Evolutionary conservation across 1,140 invertebrate genomes (phyloP), one percentile per base, ranked within the genome.

Genomic region (Frieseomelitta varia): DNA sequence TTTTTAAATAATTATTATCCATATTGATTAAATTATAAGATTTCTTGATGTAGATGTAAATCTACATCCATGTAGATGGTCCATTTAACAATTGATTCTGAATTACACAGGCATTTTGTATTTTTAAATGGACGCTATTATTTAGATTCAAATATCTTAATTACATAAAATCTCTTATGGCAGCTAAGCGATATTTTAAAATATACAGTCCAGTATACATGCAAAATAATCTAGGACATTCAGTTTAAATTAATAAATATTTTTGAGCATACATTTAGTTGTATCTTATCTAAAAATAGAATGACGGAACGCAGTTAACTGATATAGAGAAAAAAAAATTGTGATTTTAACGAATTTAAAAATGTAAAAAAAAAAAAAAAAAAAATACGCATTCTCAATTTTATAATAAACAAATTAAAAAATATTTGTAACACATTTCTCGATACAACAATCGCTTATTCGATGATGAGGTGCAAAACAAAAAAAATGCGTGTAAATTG

Each of bases 401-500:
- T 14, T 58, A 19, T 39, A 47, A 1, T 27, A 53, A 55, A 39
- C 15, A 19, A 74, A 65, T 15, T 21, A 15, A 69, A 21, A 69
- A 27, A 75, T 47, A 73, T 17, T 51, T 12, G 47, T 19, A 53
- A 73, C 17, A 30, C 0, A 27, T 73, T 47, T 27, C n/a, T 73
- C 10, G n/a, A 73, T 30, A 21, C 14, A 30, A 30, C 30, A 30
- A 55, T 56, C 27, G n/a, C 11, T n/a, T 51, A 11, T 2, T 74
- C 21, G 15, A 34, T 77, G 51, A 30, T 39, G 19, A 27, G 71
- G 27, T 87, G 82, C 82, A 81, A 82, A 90, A 86, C 74, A 81
- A 79, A 88, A 86, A n/a, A 81, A 63, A 8, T 82, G 58, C 77
- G 55, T 79, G 61, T 81, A 87, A 90, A 89, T 87, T 71, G 74